Conservation (phyloP, 2,113 vertebrate species). For the Pavo muticus region DNA sequence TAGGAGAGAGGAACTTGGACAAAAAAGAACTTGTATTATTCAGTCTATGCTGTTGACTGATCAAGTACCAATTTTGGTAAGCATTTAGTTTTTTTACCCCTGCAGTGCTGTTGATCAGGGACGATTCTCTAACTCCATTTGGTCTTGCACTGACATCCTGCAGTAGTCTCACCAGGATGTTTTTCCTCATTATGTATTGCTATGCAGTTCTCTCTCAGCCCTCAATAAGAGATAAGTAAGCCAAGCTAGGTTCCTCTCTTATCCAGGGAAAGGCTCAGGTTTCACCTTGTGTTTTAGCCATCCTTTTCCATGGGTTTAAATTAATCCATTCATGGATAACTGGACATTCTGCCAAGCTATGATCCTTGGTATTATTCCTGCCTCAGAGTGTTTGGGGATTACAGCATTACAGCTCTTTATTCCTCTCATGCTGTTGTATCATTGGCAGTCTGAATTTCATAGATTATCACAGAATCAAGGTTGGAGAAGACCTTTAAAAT, state of each 20-base stretch:
- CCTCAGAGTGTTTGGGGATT: background rate
- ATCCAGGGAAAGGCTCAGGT: background rate
- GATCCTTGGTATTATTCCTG: background rate
- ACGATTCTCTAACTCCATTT: background rate
- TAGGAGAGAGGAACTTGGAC: background rate
- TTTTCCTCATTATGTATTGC: conserved; percentile 7
- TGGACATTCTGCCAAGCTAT: background rate
- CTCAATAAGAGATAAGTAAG: conserved; percentile 13
- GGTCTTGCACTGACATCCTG: background rate
- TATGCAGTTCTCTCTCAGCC: background rate
- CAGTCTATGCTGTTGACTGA: background rate
- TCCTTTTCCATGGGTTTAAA: background rate
- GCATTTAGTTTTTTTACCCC: background rate
- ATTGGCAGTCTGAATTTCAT: background rate
- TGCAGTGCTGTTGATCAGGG: background rate
- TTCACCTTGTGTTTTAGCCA: background rate
- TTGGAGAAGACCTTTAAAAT: too few species aligned
- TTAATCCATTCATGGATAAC: background rate
- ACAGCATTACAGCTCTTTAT: background rate
- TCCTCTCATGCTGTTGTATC: background rate
- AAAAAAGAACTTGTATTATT: conserved; percentile 1
- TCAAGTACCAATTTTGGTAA: background rate
- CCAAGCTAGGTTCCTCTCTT: background rate
- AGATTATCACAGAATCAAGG: too few species aligned
- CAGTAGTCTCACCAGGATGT: background rate